Conservation (phyloP, 1,140 invertebrate species). For the Calephelis nemesis region DNA sequence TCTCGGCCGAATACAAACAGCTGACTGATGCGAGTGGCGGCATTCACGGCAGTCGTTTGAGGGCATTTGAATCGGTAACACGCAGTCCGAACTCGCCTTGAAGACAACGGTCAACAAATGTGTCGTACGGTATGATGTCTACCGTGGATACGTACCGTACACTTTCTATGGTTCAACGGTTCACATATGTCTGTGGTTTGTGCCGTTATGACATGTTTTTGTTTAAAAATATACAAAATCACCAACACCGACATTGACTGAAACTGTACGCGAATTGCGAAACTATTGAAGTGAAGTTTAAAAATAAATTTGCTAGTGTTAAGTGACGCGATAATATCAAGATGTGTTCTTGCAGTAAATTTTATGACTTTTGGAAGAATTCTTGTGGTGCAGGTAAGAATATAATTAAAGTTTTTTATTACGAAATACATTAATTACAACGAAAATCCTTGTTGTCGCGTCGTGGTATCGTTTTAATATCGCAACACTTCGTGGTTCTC, state of each 20-base stretch:
- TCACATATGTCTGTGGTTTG: slow-evolving; percentile 44
- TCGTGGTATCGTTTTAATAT: no score
- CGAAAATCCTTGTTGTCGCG: no score
- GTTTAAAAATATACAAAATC: slow-evolving; percentile 46
- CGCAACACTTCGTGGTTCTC: no score
- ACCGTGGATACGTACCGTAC: slow-evolving; percentile 39
- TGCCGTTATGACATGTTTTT: slow-evolving; percentile 66
- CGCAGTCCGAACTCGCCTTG: slow-evolving; percentile 32
- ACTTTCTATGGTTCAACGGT: slow-evolving; percentile 66
- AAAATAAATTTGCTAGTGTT: slow-evolving; percentile 72
- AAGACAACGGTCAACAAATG: slow-evolving; percentile 34
- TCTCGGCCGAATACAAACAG: slow-evolving; percentile 10
- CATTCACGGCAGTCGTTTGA: slow-evolving; percentile 53
- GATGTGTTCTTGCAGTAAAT: slow-evolving; percentile 74
- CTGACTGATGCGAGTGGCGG: neutral
- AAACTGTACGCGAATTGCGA: slow-evolving; percentile 62
- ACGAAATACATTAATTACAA: no score
- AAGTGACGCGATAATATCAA: slow-evolving; percentile 54
- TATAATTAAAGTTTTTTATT: neutral
- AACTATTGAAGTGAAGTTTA: slow-evolving; percentile 77
- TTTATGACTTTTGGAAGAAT: slow-evolving; percentile 73
- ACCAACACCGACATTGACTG: slow-evolving; percentile 45
- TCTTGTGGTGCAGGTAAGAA: slow-evolving; percentile 72
- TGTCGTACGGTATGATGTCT: slow-evolving; percentile 50
- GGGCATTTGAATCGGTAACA: slow-evolving; percentile 53